A percentile compares a stretch with the other conserved stretches of the same genome.
Conservation (phyloP, 1,140 invertebrate species). For the Drosophila asahinai region DNA sequence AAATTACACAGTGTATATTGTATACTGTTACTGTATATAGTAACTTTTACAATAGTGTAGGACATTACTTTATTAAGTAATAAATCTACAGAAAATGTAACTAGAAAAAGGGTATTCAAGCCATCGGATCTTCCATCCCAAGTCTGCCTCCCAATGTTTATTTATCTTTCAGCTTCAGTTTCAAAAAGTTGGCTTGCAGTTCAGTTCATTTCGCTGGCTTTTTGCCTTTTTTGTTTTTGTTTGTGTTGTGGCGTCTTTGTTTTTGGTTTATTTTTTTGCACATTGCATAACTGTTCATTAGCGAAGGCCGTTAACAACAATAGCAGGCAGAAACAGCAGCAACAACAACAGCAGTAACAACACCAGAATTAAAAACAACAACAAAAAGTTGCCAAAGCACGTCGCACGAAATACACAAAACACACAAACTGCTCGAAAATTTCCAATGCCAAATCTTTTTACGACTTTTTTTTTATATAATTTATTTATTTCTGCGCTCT, state of each 20-base stretch:
- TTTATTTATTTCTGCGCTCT: constrained; percentile 21
- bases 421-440: constrained; percentile 34
- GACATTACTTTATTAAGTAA: too few species aligned
- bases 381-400: constrained; percentile 54
- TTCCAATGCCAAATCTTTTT: constrained; percentile 68
- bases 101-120: neutral
- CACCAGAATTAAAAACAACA: constrained; percentile 38
- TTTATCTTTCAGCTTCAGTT: constrained; percentile 45
- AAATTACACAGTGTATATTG: too few species aligned
- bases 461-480: constrained; percentile 21
- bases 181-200: constrained; percentile 50
- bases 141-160: constrained; percentile 17
- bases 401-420: constrained; percentile 38
- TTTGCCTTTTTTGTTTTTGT: constrained; percentile 21
- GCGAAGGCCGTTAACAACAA: constrained; percentile 70
- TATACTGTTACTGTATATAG: too few species aligned
- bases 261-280: constrained; percentile 64
- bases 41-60: too few species aligned
- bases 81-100: neutral
- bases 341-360: constrained; percentile 25
- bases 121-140: too few species aligned
- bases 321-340: constrained; percentile 31
- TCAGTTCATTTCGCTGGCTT: constrained; percentile 31
- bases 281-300: constrained; percentile 82
- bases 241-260: constrained; percentile 35